Conservation (phyloP, 30 jellyfish, hydroid and myxozoan genomes). For the Nemopilema nomurai region DNA sequence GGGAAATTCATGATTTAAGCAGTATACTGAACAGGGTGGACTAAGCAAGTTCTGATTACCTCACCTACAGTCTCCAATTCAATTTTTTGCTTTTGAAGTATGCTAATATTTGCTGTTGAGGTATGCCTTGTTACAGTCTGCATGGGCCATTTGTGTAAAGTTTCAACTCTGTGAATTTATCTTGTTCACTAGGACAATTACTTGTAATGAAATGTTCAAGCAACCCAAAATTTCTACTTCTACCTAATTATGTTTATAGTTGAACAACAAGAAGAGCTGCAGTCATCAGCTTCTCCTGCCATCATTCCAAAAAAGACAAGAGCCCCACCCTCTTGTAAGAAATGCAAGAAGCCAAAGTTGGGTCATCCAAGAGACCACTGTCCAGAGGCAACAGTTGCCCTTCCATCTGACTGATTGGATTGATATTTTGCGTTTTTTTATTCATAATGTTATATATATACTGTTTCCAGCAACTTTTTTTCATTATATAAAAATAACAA, state of each 20-base stretch:
- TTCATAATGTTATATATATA: neutral
- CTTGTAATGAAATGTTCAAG: neutral
- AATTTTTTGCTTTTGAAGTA: neutral
- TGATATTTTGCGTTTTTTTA: neutral
- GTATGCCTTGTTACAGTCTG: conserved; percentile 10
- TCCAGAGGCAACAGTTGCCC: too few relatives aligned
- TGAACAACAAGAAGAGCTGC: conserved; percentile 7
- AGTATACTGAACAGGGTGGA: neutral
- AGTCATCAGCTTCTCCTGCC: conserved; percentile 6
- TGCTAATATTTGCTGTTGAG: neutral
- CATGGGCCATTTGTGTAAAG: conserved; percentile 1
- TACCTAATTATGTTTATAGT: conserved; percentile 12
- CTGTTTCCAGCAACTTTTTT: conserved; percentile 4
- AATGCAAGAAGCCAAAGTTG: conserved; percentile 30
- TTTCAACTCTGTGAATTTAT: neutral
- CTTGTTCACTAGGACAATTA: neutral
- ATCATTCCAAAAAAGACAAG: conserved; percentile 12
- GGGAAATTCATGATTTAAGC: neutral
- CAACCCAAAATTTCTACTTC: conserved; percentile 7
- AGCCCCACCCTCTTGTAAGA: conserved; percentile 16
- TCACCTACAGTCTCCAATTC: neutral
- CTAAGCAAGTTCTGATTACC: conserved; percentile 1
- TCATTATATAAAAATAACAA: neutral
- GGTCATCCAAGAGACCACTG: conserved; percentile 42
- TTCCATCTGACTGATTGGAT: neutral